Base-by-base conservation (phyloP, 2,113 vertebrate genomes). In the Leptosomus discolor region DNA sequence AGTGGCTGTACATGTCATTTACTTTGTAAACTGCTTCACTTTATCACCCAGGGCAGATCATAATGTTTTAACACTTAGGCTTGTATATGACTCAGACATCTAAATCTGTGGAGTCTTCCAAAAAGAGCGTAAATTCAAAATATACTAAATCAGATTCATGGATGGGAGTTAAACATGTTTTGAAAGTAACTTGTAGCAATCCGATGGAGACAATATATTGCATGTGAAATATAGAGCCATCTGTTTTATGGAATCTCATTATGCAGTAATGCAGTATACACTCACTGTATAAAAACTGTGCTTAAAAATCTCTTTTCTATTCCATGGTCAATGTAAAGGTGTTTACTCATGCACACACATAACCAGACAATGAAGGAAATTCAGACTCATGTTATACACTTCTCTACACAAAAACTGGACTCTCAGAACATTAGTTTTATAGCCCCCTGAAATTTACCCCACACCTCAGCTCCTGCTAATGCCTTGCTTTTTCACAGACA, bases 1-100 rank as follows among this genome's bases (percentile, higher is more conserved):
- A 97, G 54, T 94, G 90, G 57, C 84, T 94, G 56, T 67, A 90
- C 93, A 71, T 96, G 95, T 85, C 96, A 96, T 96, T 97, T 97
- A 93, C 53, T 83, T 97, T 70, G 36, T 90, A 90, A 97, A 97
- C 79, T 80, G 46, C 77, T 97, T 90, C 76, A 86, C 53, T 98
- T 96, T 96, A 95, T 97, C 93, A 97, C 77, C 36, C 48, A 85
- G 90, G 86, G 67, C 91, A 91, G 90, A 97, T 97, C 82, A 93
- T 88, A 87, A 86, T 54, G 29, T 97, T 97, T 97, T 89, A 97
- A 85, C 53, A 91, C 43, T 74, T 51, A 68, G 65, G 32, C 63
- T 57, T 82, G 53, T 34, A 82, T 80, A 70, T 84, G 45, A 85
- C 54, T 92, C 34, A 70, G 45, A 30, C 24, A 78, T 95, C 94